Conservation (phyloP, 2,888 invertebrate genomes). For the Willowsia nigromaculata region DNA sequence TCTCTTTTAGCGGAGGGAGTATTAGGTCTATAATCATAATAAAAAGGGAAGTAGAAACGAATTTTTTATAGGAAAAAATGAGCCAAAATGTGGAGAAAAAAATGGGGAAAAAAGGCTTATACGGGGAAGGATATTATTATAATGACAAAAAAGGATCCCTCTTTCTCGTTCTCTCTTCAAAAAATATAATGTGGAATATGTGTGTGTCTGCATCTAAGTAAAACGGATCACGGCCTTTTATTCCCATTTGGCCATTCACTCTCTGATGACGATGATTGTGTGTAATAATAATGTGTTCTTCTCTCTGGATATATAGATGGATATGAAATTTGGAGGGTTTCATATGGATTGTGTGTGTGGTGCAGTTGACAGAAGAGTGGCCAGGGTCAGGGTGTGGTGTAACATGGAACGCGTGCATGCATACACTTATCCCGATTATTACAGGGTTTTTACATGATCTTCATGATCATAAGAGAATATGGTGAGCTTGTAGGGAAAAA, state of each 20-base stretch:
- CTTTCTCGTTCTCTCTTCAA: neutral
- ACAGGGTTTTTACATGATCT: slow-evolving; percentile 51
- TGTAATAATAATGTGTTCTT: slow-evolving; percentile 26
- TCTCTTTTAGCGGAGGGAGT: slow-evolving; percentile 10
- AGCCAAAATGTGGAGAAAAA: slow-evolving; percentile 39
- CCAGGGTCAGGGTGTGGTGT: slow-evolving; percentile 68
- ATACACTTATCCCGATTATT: slow-evolving; percentile 57
- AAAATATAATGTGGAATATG: neutral
- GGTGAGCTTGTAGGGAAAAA: no score
- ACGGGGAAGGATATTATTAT: neutral
- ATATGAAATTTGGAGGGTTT: neutral
- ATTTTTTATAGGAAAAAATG: slow-evolving; percentile 49
- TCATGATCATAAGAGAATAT: no score
- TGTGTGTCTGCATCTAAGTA: slow-evolving; percentile 27
- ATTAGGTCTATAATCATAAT: slow-evolving; percentile 12
- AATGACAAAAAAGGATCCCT: slow-evolving; percentile 53
- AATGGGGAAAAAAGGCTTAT: slow-evolving; percentile 60
- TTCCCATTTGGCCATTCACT: slow-evolving; percentile 60
- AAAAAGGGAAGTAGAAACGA: slow-evolving; percentile 6
- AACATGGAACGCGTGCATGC: slow-evolving; percentile 67
- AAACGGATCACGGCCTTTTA: slow-evolving; percentile 71
- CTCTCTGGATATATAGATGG: neutral
- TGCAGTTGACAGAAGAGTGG: slow-evolving; percentile 61
- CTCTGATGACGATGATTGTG: slow-evolving; percentile 42
- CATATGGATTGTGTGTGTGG: slow-evolving; percentile 19